Base-by-base conservation (phyloP, 1,140 invertebrate genomes). In the Ceratoteleas bidentatus region DNA sequence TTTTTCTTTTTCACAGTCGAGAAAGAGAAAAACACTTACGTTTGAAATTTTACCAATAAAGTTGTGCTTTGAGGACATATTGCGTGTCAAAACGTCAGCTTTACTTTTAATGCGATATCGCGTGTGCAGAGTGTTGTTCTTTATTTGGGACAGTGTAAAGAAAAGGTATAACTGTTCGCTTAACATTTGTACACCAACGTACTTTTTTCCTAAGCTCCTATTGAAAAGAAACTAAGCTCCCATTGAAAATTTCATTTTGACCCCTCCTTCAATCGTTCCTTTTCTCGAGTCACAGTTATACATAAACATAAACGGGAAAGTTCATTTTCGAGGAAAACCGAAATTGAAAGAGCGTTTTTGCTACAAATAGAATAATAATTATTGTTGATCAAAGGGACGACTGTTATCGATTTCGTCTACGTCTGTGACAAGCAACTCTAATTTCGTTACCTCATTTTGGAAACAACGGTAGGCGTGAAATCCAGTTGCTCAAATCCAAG, bases 391-490 rank as follows among this genome's bases (percentile, higher is more conserved):
- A 24, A 24, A 24, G 24, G 24, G 24, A 24, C 24, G 24, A 24
- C 24, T 24, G 24, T 24, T 24, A 24, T 24, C 4, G 24, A 24
- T 24, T 24, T 24, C 4, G 24, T 24, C 24, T 24, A 24, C 4
- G 24, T 24, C 24, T 24, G 24, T 24, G 24, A 24, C 24, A 24
- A 24, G 24, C 6, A 43, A 43, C n/a, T 43, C 40, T 2, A 49
- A n/a, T 52, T 24, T 52, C 14, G 15, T 87, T 85, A 92, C 91
- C 91, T 89, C 88, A 92, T 92, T 87, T 91, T 92, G 13, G 90
- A 90, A n/a, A 92, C 87, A 61, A 92, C 90, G 24, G 86, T 87
- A 15, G 91, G 89, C 5, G 90, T 91, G 65, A 92, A 91, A 64
- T 92, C 90, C 57, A 92, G 78, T 47, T 88, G 87, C 16, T 68